phyloP scores from a whole-genome alignment of 2,797 vertebrate species.

The Poecilia gillii region DNA sequence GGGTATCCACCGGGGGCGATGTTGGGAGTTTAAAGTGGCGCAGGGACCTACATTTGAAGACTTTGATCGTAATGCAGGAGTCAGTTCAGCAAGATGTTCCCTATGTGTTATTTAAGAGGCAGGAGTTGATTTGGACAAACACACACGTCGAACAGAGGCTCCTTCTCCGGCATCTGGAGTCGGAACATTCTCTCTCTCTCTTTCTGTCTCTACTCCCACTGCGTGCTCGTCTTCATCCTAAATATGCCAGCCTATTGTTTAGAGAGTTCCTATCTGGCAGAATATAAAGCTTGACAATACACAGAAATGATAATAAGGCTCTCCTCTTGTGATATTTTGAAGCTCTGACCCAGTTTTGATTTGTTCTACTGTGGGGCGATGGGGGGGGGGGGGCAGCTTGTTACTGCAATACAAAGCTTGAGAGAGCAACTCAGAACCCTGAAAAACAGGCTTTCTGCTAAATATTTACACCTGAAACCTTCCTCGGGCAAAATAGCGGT shows the following conservation, averaged over 20 bases:
- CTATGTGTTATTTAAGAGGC: slow-evolving; percentile 56
- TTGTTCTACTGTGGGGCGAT: slow-evolving; percentile 54
- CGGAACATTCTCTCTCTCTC: slow-evolving; percentile 20
- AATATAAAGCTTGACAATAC: slow-evolving; percentile 62
- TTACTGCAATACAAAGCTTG: slow-evolving; percentile 43
- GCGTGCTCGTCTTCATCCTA: slow-evolving; percentile 44
- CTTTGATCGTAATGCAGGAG: slow-evolving; percentile 49
- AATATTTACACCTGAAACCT: slow-evolving; percentile 50
- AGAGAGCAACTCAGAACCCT: slow-evolving; percentile 51
- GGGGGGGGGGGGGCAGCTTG: background rate
- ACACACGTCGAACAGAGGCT: slow-evolving; percentile 12
- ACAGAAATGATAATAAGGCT: slow-evolving; percentile 70
- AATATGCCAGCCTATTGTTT: slow-evolving; percentile 69
- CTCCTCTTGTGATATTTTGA: slow-evolving; percentile 70
- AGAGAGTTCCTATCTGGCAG: slow-evolving; percentile 65
- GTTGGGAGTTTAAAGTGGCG: slow-evolving; percentile 40
- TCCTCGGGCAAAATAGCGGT: slow-evolving; percentile 22
- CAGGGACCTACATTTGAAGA: slow-evolving; percentile 36
- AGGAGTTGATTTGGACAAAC: slow-evolving; percentile 42
- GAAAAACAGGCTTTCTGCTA: slow-evolving; percentile 43
- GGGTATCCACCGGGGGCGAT: slow-evolving; percentile 29
- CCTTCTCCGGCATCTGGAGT: slow-evolving; percentile 37
- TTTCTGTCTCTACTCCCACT: slow-evolving; percentile 33
- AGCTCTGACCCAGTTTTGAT: slow-evolving; percentile 79
- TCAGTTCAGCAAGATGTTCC: slow-evolving; percentile 38